Base-by-base conservation (phyloP, 2,797 vertebrate genomes). In the Denticeps clupeoides region DNA sequence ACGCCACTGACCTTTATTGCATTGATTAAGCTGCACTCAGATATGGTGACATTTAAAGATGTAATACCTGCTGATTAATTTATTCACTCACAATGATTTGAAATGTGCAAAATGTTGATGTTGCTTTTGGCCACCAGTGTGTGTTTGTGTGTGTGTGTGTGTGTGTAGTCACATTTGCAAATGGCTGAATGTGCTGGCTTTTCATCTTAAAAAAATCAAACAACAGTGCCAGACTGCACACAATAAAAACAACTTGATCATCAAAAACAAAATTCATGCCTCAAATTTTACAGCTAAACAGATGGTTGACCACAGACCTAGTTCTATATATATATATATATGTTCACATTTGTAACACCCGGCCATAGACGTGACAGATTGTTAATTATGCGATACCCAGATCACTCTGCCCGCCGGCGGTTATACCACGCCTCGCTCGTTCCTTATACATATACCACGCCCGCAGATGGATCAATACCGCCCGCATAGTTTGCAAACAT, bases 1-100 rank as follows among this genome's bases (percentile, higher is more conserved):
- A 60, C 68, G 71, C 59, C 68, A 40, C 53, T 84, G 80, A 85
- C 82, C 79, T 87, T 87, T 82, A 70, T 71, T 68, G 67, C 71
- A 68, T 74, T 77, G 75, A 82, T 85, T 80, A 82, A 69, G 74
- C 65, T 56, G 10, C 64, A 10, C 18, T 19, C 9, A 4, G 16
- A 38, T 18, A 38, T 76, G 70, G 68, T 78, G 79, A 69, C 80
- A 83, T 83, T 84, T 86, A 58, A 70, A 78, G 80, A 72, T 73
- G 65, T 29, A 77, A 70, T 76, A 77, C 69, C 68, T 78, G 70
- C 63, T 81, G 76, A 82, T 82, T 67, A 75, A 79, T 80, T 69
- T 67, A 64, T 72, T 75, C 69, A 64, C 63, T 59, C 58, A 57
- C 52, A 45, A 58, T 15, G 29, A 46, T 35, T 42, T 44, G 40